Evolutionary conservation across 2,113 vertebrate genomes (phyloP), one percentile per base, ranked within the genome.

Genomic region (Scalopus aquaticus): DNA sequence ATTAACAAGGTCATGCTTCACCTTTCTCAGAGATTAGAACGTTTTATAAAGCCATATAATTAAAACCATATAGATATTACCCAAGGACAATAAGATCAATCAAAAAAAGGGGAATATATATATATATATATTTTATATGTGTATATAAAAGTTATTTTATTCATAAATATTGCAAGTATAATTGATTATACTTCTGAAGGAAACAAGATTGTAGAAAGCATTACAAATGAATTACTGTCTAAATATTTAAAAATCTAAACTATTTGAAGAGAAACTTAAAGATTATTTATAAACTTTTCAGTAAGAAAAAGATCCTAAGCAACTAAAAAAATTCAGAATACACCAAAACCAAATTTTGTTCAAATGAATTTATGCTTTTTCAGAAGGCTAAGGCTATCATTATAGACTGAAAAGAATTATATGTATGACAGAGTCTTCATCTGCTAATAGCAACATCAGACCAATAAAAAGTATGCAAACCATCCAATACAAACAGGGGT

Each of bases 311-410:
- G 1, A 10, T 60, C 16, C 3, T 64, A 80, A 78, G 58, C 2
- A 73, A 74, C 46, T 39, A 74, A 80, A 67, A 24, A 90, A 62
- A 62, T 82, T 95, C 58, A 90, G 42, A 82, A 74, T 76, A 10
- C 11, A 35, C n/a, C 8, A 7, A 72, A 64, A 73, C 15, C 19
- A 85, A 65, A 67, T 51, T 72, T 77, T 2, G 28, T 28, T 51
- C 26, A 30, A 19, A 17, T 85, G 2, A 70, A 91, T 49, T 58
- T 84, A 49, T 58, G 12, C 16, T n/a, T 39, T 80, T 94, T 70
- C 9, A 42, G 77, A 74, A 70, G 1, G 17, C 19, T 44, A 42
- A 86, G 49, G 10, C 12, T 73, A 24, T 42, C 8, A 37, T 26
- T 67, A 51, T 2, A 91, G 28, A 12, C 7, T 54, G 8, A 16